Percentiles rank a stretch among this genome's conserved stretches.
These are phyloP conservation scores for Xiphorhynchus erythropygius DNA, from an alignment of 2,797 vertebrate species.

Conservation along the genomic window DNA sequence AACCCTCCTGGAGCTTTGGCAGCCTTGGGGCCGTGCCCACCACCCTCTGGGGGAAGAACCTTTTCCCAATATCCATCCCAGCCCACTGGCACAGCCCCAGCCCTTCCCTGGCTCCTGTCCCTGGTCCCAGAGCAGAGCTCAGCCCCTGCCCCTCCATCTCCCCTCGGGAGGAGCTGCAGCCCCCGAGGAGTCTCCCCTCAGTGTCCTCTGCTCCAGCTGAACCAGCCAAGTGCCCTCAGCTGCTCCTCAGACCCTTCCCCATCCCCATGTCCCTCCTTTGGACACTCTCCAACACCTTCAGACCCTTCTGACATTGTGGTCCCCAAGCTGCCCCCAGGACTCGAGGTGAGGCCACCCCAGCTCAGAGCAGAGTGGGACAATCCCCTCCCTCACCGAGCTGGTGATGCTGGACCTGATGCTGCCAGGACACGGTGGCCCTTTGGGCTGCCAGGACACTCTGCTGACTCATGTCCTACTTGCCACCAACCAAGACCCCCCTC, in stretches of 20 bases:
- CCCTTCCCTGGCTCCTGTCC: too few relatives aligned
- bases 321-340: neutral
- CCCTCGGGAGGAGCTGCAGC: too few relatives aligned
- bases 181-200: too few relatives aligned
- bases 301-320: neutral
- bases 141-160: too few relatives aligned
- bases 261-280: neutral
- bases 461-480: neutral
- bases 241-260: neutral
- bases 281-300: neutral
- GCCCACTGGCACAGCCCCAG: too few relatives aligned
- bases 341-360: neutral
- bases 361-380: neutral
- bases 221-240: neutral
- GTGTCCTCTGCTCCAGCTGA: neutral
- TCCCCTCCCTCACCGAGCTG: neutral
- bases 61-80: too few relatives aligned
- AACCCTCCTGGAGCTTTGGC: neutral
- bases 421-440: neutral
- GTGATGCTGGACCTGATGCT: neutral
- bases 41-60: neutral
- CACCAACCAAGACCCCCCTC: fast-evolving
- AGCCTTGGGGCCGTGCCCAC: neutral
- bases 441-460: neutral
- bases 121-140: too few relatives aligned